Percentiles rank a stretch among this genome's conserved stretches.
These are phyloP conservation scores for Drosophila siamana DNA, from an alignment of 2,888 invertebrate species.

Conservation along the genomic window DNA sequence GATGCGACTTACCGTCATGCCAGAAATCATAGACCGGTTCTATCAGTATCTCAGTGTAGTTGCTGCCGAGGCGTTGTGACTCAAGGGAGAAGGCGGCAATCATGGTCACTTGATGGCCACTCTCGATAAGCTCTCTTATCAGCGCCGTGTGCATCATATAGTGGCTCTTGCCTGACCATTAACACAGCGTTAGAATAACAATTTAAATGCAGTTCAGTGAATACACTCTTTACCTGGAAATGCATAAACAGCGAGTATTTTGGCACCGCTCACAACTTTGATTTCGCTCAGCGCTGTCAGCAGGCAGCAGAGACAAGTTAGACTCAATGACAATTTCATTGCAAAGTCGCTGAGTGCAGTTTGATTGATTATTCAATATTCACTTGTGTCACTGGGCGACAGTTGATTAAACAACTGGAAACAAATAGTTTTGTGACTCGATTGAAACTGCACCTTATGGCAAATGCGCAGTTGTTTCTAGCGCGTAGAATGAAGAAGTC, in stretches of 20 bases:
- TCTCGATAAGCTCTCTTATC: constrained; percentile 84
- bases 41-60: constrained; percentile 84
- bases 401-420: background rate
- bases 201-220: background rate
- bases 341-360: background rate
- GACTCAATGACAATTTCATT: constrained; percentile 37
- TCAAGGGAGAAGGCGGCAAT: constrained; percentile 77
- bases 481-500: background rate
- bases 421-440: background rate
- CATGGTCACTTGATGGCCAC: constrained; percentile 84
- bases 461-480: constrained; percentile 2
- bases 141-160: constrained; percentile 85
- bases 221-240: background rate
- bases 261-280: constrained; percentile 62
- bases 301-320: constrained; percentile 24
- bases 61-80: constrained; percentile 72
- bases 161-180: constrained; percentile 84
- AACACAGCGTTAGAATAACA: background rate
- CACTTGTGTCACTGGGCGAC: background rate
- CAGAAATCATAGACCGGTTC: constrained; percentile 83
- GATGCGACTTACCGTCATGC: constrained; percentile 69
- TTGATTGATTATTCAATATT: background rate
- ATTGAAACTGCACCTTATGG: background rate
- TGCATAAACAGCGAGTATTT: constrained; percentile 85
- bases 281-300: constrained; percentile 32